Evolutionary conservation across 2,888 invertebrate species (phyloP).

Genomic region (Leptinotarsa haldemani): DNA sequence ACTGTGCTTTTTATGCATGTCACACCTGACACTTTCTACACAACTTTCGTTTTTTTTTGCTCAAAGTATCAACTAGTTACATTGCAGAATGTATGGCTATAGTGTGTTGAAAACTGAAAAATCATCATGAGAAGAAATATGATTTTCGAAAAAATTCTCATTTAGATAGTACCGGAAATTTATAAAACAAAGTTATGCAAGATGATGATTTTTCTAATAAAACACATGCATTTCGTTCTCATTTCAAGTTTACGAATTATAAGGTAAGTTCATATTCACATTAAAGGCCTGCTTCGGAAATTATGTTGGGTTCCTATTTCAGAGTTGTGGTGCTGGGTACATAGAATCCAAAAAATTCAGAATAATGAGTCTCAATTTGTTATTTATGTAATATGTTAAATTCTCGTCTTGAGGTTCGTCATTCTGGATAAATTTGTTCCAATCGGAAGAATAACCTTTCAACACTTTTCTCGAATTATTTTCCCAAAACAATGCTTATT

Average conservation of each 20-base stretch:
- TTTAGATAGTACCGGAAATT: neutral
- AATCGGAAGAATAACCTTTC: neutral
- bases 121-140: constrained; percentile 5
- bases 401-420: constrained; percentile 1
- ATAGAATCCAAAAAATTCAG: constrained; percentile 16
- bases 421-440: constrained; percentile 10
- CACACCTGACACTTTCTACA: constrained; percentile 31
- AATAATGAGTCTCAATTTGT: constrained; percentile 1
- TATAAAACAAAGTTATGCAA: neutral
- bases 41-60: constrained; percentile 31
- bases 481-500: constrained; percentile 32
- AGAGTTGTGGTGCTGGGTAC: constrained; percentile 22
- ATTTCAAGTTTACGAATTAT: neutral
- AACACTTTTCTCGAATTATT: constrained; percentile 33
- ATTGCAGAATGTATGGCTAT: neutral
- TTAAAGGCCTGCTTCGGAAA: constrained; percentile 8
- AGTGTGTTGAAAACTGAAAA: neutral
- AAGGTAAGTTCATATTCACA: constrained; percentile 5
- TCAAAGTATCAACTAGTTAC: constrained; percentile 16
- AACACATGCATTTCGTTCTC: neutral
- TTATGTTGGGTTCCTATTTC: neutral
- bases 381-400: neutral
- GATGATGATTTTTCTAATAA: neutral
- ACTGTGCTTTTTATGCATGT: constrained; percentile 39
- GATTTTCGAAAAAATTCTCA: neutral